phyloP scores from a whole-genome alignment of 64 coral and sea anemone genomes.

The Anthopleura sola region DNA sequence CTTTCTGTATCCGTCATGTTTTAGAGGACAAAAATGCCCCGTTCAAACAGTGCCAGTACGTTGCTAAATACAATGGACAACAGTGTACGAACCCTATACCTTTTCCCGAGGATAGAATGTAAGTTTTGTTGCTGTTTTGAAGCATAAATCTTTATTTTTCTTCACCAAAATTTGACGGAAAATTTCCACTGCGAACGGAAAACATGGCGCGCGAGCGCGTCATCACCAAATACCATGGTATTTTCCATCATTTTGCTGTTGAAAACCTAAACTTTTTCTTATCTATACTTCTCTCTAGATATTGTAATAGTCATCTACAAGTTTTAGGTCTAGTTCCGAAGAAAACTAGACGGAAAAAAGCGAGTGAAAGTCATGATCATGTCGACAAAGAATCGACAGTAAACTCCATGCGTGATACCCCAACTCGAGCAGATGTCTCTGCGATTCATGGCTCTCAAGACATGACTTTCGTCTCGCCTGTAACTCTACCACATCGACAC shows the following conservation, averaged over 20 bases:
- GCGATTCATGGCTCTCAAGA: slow-evolving; percentile 50
- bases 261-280: neutral
- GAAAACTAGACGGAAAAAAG: slow-evolving; percentile 96
- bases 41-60: slow-evolving; percentile 99
- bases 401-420: slow-evolving; percentile 51
- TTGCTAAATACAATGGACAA: slow-evolving; percentile 99
- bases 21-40: slow-evolving; percentile 99
- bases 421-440: slow-evolving; percentile 62
- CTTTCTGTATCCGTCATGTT: slow-evolving; percentile 99
- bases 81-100: slow-evolving; percentile 99
- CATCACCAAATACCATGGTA: neutral
- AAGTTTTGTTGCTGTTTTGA: slow-evolving; percentile 49
- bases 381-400: slow-evolving; percentile 54
- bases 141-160: neutral
- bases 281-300: slow-evolving; percentile 56
- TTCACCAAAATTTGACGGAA: neutral
- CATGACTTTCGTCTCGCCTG: slow-evolving; percentile 74
- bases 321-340: slow-evolving; percentile 97
- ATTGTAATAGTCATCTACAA: slow-evolving; percentile 99
- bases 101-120: slow-evolving; percentile 97
- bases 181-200: neutral
- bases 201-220: neutral
- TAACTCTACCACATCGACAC: slow-evolving; percentile 47
- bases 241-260: neutral
- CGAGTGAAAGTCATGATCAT: slow-evolving; percentile 60